Evolutionary conservation across 2,797 vertebrate genomes (phyloP), one percentile per base, ranked within the genome.

Genomic region (Neomorphus geoffroyi): DNA sequence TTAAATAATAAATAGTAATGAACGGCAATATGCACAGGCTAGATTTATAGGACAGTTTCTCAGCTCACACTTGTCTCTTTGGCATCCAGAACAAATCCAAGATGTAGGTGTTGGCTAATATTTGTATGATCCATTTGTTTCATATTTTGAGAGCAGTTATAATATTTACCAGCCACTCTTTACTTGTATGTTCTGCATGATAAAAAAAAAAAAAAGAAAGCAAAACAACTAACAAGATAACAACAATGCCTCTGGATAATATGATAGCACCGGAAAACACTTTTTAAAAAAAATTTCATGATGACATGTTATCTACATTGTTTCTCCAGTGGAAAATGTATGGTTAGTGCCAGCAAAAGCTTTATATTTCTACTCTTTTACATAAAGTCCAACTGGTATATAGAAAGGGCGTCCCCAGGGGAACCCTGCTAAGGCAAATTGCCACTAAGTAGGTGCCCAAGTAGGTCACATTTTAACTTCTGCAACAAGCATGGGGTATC

Each of bases 101-200:
- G 91, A 83, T 77, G 86, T 62, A 93, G 88, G 81, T 94, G 89
- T 56, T 88, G 71, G 67, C 53, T 4, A 2, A 32, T 84, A 50
- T 94, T 93, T 93, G 82, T 78, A 82, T 57, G 51, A 78, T 93
- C 53, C 73, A 61, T 94, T 97, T 96, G 70, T 96, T 79, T 92
- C 60, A 12, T 71, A 92, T 69, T 95, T 93, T 87, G 81, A 92
- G 88, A 91, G 41, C 45, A 84, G 81, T 32, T 46, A 17, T 14
- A 88, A 15, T 13, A 71, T 83, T 91, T 92, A 45, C 73, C 74
- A 70, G 45, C 24, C 46, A 71, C n/a, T 33, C 92, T 93, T 37
- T 73, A 18, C 69, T 54, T 60, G 10, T 56, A 50, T 39, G 15
- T 69, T 92, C 73, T 90, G 23, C 17, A 24, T 45, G 51, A 94